A percentile compares a stretch with the other conserved stretches of the same genome.
Evolutionary conservation across 30 jellyfish, hydroid and myxozoan genomes (phyloP).

Genomic region (Mastigias papua): DNA sequence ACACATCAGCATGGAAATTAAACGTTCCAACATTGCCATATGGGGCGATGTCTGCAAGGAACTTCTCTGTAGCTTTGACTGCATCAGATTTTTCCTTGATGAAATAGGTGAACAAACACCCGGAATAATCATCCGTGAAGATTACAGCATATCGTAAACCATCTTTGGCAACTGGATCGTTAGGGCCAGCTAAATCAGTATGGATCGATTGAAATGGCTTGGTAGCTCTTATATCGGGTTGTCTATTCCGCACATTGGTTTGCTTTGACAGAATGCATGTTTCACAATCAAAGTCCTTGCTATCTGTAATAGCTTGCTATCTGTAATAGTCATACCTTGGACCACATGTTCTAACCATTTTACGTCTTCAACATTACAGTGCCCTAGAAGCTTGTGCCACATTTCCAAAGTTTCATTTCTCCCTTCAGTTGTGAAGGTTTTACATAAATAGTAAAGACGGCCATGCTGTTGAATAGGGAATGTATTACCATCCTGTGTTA

Average conservation of each 20-base stretch:
- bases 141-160: constrained; percentile 30
- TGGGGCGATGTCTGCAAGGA: constrained; percentile 5
- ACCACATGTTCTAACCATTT: constrained; percentile 33
- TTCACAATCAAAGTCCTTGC: constrained; percentile 48
- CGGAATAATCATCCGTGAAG: constrained; percentile 3
- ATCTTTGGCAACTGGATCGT: constrained; percentile 19
- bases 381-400: constrained; percentile 63
- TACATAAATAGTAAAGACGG: constrained; percentile 36
- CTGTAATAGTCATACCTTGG: constrained; percentile 41
- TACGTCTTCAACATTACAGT: constrained; percentile 49
- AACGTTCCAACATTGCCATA: constrained; percentile 31
- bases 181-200: constrained; percentile 41
- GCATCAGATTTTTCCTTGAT: not conserved
- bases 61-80: constrained; percentile 4
- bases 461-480: constrained; percentile 62
- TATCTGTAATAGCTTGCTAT: too few species aligned
- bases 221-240: constrained; percentile 18
- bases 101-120: constrained; percentile 5
- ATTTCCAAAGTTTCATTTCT: constrained; percentile 12
- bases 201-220: constrained; percentile 26
- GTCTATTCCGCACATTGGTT: not conserved
- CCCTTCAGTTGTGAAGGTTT: constrained; percentile 22
- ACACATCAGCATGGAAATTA: constrained; percentile 65
- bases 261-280: constrained; percentile 17
- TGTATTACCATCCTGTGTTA: constrained; percentile 31